phyloP scores from a whole-genome alignment of 2,888 invertebrate genomes.

The Drosophila peninsularis region DNA sequence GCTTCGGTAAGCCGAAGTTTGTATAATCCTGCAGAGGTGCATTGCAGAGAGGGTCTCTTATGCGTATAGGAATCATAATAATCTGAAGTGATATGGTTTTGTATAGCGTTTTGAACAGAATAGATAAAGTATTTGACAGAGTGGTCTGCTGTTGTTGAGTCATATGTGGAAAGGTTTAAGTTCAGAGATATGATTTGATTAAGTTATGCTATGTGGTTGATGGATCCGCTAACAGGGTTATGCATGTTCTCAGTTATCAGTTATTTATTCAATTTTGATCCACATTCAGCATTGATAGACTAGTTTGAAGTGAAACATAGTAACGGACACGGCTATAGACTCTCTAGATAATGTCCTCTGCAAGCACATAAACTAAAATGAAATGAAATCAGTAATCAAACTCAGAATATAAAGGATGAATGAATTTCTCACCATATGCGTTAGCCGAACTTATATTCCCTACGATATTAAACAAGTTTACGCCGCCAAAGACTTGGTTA shows the following conservation, averaged over 20 bases:
- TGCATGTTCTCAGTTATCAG: not conserved
- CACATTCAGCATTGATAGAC: not conserved
- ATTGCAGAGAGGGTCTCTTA: not conserved
- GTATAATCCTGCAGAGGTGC: not conserved
- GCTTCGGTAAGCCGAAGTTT: not conserved
- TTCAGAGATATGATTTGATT: too few relatives aligned
- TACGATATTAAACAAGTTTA: slow-evolving; percentile 11
- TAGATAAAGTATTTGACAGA: not conserved
- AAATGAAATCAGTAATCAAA: slow-evolving; percentile 15
- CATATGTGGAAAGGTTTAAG: not conserved
- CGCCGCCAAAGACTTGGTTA: slow-evolving; percentile 28
- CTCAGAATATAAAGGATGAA: not conserved
- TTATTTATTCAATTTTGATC: not conserved
- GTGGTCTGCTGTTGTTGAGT: not conserved
- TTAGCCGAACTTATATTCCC: slow-evolving; percentile 48
- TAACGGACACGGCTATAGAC: not conserved
- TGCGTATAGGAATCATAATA: not conserved
- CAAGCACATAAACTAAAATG: not conserved
- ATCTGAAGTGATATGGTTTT: not conserved
- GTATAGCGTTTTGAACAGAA: not conserved
- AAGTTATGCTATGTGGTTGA: too few relatives aligned
- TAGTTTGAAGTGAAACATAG: not conserved
- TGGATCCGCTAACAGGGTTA: not conserved
- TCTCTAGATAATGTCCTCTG: not conserved
- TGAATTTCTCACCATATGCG: slow-evolving; percentile 57